phyloP scores from a whole-genome alignment of 2,888 invertebrate species.

The Onthophagus sagittarius region DNA sequence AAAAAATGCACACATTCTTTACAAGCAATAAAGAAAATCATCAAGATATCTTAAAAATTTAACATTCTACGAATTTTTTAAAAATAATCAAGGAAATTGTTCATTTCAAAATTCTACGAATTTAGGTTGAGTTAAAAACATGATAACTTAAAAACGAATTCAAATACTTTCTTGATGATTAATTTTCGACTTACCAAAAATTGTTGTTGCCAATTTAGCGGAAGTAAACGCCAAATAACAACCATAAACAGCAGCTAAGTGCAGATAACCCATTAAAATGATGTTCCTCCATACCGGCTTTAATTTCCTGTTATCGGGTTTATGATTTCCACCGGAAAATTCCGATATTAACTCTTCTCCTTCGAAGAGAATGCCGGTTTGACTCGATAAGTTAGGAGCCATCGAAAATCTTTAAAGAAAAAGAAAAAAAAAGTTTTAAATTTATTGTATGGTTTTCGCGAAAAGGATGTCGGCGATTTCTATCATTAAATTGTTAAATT shows the following conservation, averaged over 20 bases:
- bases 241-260: constrained; percentile 72
- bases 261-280: constrained; percentile 71
- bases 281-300: constrained; percentile 81
- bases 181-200: constrained; percentile 63
- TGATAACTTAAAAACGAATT: too few relatives aligned
- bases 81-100: too few relatives aligned
- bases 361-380: constrained; percentile 62
- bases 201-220: constrained; percentile 67
- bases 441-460: too few relatives aligned
- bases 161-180: too few relatives aligned
- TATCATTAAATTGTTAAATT: too few relatives aligned
- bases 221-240: constrained; percentile 68
- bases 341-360: constrained; percentile 54
- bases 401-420: constrained; percentile 27
- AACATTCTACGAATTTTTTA: too few relatives aligned
- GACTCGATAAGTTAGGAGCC: constrained; percentile 41
- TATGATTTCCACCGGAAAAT: constrained; percentile 29
- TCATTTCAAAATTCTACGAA: too few relatives aligned
- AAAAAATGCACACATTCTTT: too few relatives aligned
- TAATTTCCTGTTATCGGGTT: constrained; percentile 54
- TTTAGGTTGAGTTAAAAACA: too few relatives aligned
- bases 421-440: neutral
- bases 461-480: too few relatives aligned
- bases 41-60: too few relatives aligned
- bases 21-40: too few relatives aligned